A percentile compares a stretch with the other conserved stretches of the same genome.
phyloP scores from a whole-genome alignment of 2,113 vertebrate genomes.

The Amphiprion percula region DNA sequence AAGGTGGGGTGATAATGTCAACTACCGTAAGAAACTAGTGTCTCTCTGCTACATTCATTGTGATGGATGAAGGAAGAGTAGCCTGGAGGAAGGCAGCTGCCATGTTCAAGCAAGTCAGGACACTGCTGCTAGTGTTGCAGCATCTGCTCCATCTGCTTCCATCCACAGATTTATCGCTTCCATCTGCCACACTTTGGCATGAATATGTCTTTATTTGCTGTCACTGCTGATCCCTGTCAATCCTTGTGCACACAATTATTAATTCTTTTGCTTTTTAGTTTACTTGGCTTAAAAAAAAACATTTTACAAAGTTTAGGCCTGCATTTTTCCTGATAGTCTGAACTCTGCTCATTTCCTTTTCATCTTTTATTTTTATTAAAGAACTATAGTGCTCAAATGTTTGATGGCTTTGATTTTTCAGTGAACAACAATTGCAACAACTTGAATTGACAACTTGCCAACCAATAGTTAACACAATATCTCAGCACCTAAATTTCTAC shows the following conservation, averaged over 20 bases:
- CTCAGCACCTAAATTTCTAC: too few relatives aligned
- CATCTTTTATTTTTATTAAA: too few relatives aligned
- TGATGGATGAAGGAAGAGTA: conserved; percentile 19
- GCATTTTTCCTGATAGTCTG: too few relatives aligned
- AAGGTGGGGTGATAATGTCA: conserved; percentile 7
- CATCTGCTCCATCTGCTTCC: conserved; percentile 51
- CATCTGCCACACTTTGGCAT: conserved; percentile 44
- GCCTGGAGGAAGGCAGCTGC: conserved; percentile 78
- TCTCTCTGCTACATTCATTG: background rate
- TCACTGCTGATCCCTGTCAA: conserved; percentile 1
- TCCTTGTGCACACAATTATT: background rate
- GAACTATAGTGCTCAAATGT: too few relatives aligned
- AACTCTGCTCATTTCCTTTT: too few relatives aligned
- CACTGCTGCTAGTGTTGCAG: conserved; percentile 51
- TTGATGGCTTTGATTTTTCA: too few relatives aligned
- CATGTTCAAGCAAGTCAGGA: conserved; percentile 65
- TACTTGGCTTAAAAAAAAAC: background rate
- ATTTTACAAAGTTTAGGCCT: background rate
- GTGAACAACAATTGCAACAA: too few relatives aligned
- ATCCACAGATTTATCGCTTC: conserved; percentile 23
- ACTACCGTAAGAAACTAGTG: conserved; percentile 12
- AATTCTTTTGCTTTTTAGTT: background rate
- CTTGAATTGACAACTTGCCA: too few relatives aligned
- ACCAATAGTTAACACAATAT: too few relatives aligned
- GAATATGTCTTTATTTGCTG: conserved; percentile 19